A percentile compares a stretch with the other conserved stretches of the same genome.
phyloP scores from a whole-genome alignment of 2,113 vertebrate genomes.

The Fukomys damarensis region DNA sequence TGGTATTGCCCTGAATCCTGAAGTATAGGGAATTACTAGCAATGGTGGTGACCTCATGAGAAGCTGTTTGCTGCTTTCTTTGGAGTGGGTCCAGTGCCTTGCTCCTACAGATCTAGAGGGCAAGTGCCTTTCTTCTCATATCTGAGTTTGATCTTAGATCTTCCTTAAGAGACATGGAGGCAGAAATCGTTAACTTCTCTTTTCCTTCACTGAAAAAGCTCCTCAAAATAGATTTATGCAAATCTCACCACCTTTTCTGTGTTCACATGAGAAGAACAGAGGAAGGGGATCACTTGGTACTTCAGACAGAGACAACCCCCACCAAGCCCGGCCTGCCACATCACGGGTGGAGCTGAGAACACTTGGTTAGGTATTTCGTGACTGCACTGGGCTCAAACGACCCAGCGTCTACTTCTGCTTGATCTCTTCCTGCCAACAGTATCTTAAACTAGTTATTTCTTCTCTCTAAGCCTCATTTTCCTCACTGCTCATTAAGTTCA shows the following conservation, averaged over 20 bases:
- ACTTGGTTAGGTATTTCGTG: not conserved
- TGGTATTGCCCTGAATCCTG: not conserved
- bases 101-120: not conserved
- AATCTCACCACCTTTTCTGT: conserved; percentile 73
- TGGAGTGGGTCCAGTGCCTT: not conserved
- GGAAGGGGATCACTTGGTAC: conserved; percentile 55
- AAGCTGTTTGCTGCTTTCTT: conserved; percentile 8
- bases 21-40: not conserved
- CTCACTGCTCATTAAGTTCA: not conserved
- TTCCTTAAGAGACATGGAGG: conserved; percentile 68
- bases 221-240: conserved; percentile 81
- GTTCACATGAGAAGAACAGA: conserved; percentile 68
- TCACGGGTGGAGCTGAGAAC: not conserved
- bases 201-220: conserved; percentile 70
- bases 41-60: not conserved
- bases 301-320: conserved; percentile 55
- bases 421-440: not conserved
- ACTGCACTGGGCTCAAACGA: not conserved
- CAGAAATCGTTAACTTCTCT: conserved; percentile 78
- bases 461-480: not conserved
- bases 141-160: conserved; percentile 64
- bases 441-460: not conserved
- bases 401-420: not conserved
- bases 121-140: conserved; percentile 35
- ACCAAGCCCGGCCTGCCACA: not conserved